Percentiles rank a stretch among this genome's conserved stretches.
phyloP scores from a whole-genome alignment of 2,888 invertebrate species.

The Erebia palarica region DNA sequence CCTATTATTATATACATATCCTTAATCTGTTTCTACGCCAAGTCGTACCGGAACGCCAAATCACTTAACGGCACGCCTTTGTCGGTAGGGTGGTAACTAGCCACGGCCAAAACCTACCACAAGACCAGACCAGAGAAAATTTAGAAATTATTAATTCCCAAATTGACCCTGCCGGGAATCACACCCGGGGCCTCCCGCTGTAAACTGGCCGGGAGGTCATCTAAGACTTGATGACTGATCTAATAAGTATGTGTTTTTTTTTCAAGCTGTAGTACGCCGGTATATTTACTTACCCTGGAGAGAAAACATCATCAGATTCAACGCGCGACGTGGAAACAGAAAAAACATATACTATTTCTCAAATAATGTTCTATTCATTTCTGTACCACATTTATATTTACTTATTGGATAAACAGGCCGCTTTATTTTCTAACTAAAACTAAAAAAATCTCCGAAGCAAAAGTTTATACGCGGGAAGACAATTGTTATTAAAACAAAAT shows the following conservation, averaged over 20 bases:
- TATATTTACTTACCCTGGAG: background rate
- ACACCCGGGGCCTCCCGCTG: too few species aligned
- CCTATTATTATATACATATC: too few species aligned
- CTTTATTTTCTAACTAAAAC: background rate
- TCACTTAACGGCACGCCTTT: too few species aligned
- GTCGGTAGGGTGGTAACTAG: too few species aligned
- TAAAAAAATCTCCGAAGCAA: background rate
- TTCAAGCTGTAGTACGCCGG: background rate
- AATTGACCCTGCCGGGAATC: too few species aligned
- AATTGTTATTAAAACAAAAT: slow-evolving; percentile 32
- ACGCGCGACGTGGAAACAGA: background rate
- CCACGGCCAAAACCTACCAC: too few species aligned
- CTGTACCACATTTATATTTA: background rate
- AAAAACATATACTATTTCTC: background rate
- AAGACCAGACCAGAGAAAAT: too few species aligned
- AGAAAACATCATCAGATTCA: background rate
- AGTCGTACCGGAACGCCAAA: too few species aligned
- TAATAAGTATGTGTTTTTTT: background rate
- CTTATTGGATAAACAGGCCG: background rate
- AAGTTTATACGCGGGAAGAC: slow-evolving; percentile 1
- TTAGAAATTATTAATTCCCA: too few species aligned
- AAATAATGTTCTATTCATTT: background rate
- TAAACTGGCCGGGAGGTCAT: too few species aligned
- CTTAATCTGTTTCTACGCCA: too few species aligned
- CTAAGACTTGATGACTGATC: background rate